Evolutionary conservation across 2,797 vertebrate species (phyloP), one percentile per base, ranked within the genome.

Genomic region (Pitangus sulphuratus): DNA sequence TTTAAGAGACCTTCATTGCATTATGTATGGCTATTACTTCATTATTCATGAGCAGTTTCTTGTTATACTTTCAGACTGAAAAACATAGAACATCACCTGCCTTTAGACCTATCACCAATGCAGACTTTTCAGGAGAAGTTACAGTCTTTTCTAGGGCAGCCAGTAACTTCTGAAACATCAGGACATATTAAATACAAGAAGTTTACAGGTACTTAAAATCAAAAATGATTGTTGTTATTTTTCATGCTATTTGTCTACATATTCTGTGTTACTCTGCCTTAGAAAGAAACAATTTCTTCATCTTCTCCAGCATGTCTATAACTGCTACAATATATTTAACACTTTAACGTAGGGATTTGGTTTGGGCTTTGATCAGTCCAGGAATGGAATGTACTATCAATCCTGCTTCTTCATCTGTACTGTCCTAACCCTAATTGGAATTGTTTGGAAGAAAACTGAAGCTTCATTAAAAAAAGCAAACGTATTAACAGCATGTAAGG

Each of bases 91-190:
- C 72, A 97, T 71, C 96, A 97, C 30, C 97, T 99, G 17, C 98
- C 99, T 9, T 64, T 95, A 70, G 95, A 39, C 90, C 97, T 99
- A 84, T 97, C 98, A 70, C 98, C 99, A 84, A 81, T 97, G 19
- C 97, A 94, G 48, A 98, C 99, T 94, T 99, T 99, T 95, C 98
- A 98, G 97, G 97, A 97, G 68, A 98, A 99, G 88, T 91, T 99
- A 65, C 98, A 98, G 15, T 94, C 92, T 90, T 98, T 99, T 87
- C 97, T 99, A 62, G 98, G 98, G 50, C 97, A 95, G 31, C 97
- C 98, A 58, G 71, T 81, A 22, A 93, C 90, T 82, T 76, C 87
- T 51, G 97, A 97, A 89, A 81, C 95, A 54, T 80, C 70, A 74
- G 88, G 90, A 37, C 69, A 37, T 39, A 33, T 19, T 53, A 93